Conservation (phyloP, 2,113 vertebrate species). For the Ammospiza caudacuta region DNA sequence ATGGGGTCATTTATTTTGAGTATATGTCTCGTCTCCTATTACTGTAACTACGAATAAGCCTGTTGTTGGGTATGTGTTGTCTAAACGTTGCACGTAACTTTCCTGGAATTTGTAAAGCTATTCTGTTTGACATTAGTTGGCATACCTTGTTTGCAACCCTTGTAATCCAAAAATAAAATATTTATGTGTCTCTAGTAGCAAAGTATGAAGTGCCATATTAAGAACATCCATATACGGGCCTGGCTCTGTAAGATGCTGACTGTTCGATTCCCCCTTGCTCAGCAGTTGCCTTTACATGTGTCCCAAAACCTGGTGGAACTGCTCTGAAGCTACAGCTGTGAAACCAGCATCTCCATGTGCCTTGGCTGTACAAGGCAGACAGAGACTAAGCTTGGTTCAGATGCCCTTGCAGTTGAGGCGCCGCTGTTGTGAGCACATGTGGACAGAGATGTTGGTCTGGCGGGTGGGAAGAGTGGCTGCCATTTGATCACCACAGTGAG, state of each 20-base stretch:
- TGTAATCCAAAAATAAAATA: constrained; percentile 70
- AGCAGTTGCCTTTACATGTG: background rate
- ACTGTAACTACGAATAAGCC: constrained; percentile 58
- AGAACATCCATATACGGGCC: constrained; percentile 60
- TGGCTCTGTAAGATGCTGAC: constrained; percentile 1
- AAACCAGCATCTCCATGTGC: background rate
- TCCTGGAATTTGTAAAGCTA: constrained; percentile 67
- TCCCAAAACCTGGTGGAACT: background rate
- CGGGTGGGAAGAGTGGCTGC: background rate
- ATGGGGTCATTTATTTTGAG: constrained; percentile 66
- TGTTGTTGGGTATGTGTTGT: constrained; percentile 65
- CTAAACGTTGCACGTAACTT: constrained; percentile 55
- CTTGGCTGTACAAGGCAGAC: background rate
- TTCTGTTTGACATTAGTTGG: constrained; percentile 70
- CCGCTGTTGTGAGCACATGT: accelerated
- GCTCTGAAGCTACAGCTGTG: background rate
- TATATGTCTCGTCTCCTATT: constrained; percentile 57
- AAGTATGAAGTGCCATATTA: constrained; percentile 54
- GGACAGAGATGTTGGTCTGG: background rate
- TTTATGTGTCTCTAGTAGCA: constrained; percentile 65
- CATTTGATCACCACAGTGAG: background rate
- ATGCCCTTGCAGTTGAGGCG: background rate
- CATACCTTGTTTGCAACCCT: constrained; percentile 66
- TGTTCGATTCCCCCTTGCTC: background rate
- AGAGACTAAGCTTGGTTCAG: background rate